phyloP scores from a whole-genome alignment of 2,113 vertebrate genomes.

The Trematocara unimaculatum region DNA sequence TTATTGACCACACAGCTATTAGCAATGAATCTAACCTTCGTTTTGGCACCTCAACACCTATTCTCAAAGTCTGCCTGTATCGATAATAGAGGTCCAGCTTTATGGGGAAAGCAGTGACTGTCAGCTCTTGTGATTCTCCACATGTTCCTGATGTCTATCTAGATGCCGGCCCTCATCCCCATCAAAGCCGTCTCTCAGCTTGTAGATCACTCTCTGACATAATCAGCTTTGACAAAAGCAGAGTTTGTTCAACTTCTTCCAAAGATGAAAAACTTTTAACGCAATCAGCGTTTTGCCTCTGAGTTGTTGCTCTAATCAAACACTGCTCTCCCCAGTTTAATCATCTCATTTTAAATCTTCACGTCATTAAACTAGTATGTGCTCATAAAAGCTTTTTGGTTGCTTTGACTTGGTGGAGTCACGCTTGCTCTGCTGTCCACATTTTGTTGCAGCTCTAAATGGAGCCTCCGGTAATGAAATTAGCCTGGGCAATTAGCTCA shows the following conservation, averaged over 20 bases:
- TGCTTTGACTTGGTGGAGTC: background rate
- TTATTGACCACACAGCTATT: background rate
- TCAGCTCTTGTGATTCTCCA: slow-evolving; percentile 45
- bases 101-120: slow-evolving; percentile 7
- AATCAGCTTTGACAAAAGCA: slow-evolving; percentile 49
- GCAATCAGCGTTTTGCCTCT: background rate
- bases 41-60: background rate
- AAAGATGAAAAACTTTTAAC: slow-evolving; percentile 27
- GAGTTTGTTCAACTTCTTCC: slow-evolving; percentile 22
- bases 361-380: background rate
- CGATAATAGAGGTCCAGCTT: background rate
- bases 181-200: slow-evolving; percentile 47
- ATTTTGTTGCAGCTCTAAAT: slow-evolving; percentile 40
- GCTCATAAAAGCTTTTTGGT: background rate
- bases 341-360: background rate
- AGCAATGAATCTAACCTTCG: background rate
- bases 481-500: slow-evolving; percentile 30
- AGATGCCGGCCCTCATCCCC: slow-evolving; percentile 36
- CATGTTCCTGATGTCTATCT: slow-evolving; percentile 52
- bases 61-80: background rate
- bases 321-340: background rate
- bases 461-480: slow-evolving; percentile 30
- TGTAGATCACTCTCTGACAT: slow-evolving; percentile 39
- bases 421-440: background rate
- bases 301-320: background rate